phyloP scores from a whole-genome alignment of 2,888 invertebrate species.

The Salpingus planirostris region DNA sequence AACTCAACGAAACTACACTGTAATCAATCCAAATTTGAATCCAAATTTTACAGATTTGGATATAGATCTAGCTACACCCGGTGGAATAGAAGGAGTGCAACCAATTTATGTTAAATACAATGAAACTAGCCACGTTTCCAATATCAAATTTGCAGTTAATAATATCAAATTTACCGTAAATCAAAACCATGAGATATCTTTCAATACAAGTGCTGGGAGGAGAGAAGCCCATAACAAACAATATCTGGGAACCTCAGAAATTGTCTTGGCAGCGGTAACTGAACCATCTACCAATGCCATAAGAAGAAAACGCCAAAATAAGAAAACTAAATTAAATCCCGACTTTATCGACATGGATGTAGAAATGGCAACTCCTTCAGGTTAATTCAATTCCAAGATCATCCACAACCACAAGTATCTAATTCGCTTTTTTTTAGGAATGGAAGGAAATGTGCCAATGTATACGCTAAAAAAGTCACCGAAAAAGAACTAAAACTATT shows the following conservation, averaged over 20 bases:
- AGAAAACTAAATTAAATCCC: constrained; percentile 17
- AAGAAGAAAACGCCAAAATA: neutral
- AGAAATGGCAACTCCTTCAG: constrained; percentile 20
- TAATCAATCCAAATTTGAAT: too few species aligned
- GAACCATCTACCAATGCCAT: too few species aligned
- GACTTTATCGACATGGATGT: constrained; percentile 20
- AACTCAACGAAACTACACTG: too few species aligned
- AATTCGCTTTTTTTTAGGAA: constrained; percentile 19
- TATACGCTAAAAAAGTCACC: constrained; percentile 11
- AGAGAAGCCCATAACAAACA: too few species aligned
- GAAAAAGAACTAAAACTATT: neutral
- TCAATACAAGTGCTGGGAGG: too few species aligned
- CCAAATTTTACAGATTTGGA: constrained; percentile 24
- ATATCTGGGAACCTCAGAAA: too few species aligned
- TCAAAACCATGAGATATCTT: neutral
- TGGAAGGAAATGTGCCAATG: constrained; percentile 18
- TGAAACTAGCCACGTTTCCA: too few species aligned
- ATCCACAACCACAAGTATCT: too few species aligned
- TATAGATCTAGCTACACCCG: constrained; percentile 20
- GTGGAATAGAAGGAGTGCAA: constrained; percentile 21
- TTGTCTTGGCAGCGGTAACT: too few species aligned
- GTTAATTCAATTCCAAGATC: constrained; percentile 12
- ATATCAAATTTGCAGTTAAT: too few species aligned
- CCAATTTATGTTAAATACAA: constrained; percentile 14
- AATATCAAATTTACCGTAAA: neutral